Evolutionary conservation across 2,888 invertebrate genomes (phyloP).

Genomic region (Eupithecia centaureata): DNA sequence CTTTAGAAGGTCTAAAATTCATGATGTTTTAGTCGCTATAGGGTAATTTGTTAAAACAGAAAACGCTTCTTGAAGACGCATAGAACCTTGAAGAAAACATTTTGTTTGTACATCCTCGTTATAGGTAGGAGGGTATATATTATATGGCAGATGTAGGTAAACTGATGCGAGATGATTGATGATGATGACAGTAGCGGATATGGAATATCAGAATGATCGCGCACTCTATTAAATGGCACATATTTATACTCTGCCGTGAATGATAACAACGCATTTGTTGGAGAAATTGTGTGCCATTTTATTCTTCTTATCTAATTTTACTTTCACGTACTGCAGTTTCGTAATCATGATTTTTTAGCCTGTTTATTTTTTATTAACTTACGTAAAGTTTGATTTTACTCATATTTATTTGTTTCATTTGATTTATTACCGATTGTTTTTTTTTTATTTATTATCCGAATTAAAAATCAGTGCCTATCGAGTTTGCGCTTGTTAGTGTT

Average conservation of each 20-base stretch:
- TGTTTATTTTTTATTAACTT: not conserved
- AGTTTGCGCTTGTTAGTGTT: not conserved
- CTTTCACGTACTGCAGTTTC: not conserved
- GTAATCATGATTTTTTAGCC: not conserved
- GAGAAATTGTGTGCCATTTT: conserved; percentile 5
- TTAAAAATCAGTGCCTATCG: too few relatives aligned
- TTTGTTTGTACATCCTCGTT: not conserved
- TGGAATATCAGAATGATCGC: conserved; percentile 52
- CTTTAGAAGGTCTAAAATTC: too few relatives aligned
- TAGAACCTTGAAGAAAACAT: not conserved
- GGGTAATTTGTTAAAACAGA: not conserved
- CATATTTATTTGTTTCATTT: too few relatives aligned
- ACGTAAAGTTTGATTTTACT: not conserved
- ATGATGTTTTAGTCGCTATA: not conserved
- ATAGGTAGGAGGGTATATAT: conserved; percentile 38
- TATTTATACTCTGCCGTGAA: conserved; percentile 31
- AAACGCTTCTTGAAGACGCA: not conserved
- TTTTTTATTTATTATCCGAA: too few relatives aligned
- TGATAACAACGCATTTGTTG: conserved; percentile 20
- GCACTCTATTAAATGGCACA: conserved; percentile 42
- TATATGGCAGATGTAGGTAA: conserved; percentile 51
- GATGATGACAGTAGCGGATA: conserved; percentile 65
- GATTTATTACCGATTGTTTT: too few relatives aligned
- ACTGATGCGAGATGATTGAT: conserved; percentile 69
- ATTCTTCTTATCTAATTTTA: not conserved